Evolutionary conservation across 2,113 vertebrate genomes (phyloP).

Genomic region (Gnathonemus echidnorhynchus): DNA sequence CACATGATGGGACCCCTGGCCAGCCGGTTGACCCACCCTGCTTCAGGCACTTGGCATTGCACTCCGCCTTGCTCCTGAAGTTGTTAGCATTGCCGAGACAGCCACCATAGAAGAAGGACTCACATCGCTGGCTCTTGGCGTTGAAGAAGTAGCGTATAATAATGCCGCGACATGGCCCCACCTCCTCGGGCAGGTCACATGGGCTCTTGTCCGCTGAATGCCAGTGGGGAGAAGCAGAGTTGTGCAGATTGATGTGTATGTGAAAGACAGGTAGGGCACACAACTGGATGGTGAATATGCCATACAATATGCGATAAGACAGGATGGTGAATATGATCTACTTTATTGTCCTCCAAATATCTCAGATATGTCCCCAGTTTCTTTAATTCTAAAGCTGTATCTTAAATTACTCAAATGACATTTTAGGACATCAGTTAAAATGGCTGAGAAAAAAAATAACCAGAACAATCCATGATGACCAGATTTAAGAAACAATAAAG

Average conservation of each 20-base stretch:
- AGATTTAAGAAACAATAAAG: neutral
- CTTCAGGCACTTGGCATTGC: slow-evolving; percentile 62
- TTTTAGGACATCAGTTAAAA: neutral
- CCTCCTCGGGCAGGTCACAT: slow-evolving; percentile 70
- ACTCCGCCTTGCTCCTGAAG: slow-evolving; percentile 66
- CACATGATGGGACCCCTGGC: neutral
- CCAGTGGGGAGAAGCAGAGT: neutral
- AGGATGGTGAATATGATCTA: neutral
- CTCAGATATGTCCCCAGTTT: neutral
- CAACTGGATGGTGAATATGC: neutral
- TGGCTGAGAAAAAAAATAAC: neutral
- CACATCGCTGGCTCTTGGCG: slow-evolving; percentile 58
- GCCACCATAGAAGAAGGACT: slow-evolving; percentile 78
- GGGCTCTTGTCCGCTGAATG: slow-evolving; percentile 67
- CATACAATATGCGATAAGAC: neutral
- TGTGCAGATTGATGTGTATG: neutral
- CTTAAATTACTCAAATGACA: neutral
- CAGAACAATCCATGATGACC: neutral
- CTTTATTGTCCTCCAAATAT: neutral
- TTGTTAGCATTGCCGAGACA: slow-evolving; percentile 90
- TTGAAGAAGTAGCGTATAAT: slow-evolving; percentile 77
- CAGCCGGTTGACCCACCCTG: slow-evolving; percentile 52
- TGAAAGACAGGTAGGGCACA: neutral
- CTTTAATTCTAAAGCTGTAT: neutral
- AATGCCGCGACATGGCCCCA: slow-evolving; percentile 76